Base-by-base conservation (phyloP, 2,888 invertebrate genomes). In the Melipona bicolor region DNA sequence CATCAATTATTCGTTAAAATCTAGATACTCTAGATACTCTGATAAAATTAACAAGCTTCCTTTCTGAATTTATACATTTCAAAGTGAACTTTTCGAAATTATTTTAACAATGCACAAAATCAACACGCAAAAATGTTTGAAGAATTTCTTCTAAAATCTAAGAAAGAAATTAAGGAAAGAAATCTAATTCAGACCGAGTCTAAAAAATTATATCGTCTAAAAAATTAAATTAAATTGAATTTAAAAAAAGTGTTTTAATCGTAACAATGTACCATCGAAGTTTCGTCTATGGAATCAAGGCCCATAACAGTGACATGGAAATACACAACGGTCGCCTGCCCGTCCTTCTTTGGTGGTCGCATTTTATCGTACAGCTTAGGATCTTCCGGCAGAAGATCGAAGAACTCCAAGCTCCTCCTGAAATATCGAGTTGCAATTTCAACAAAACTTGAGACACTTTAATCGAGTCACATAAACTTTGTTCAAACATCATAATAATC, bases 251-350 rank as follows among this genome's bases (percentile, higher is more conserved):
- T 4, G 52, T 27, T 27, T 61, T 17, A 61, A 4, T 64, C 4
- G 4, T n/a, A 62, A 9, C 3, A 32, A 50, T 49, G 19, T 95
- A 98, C 98, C 99, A 99, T 99, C 6, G 98, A 98, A 90, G 97
- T 98, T 95, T 99, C 99, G 93, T 98, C 98, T 87, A 99, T 98
- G 61, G 98, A 98, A 95, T 99, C 98, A 86, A 99, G 95, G 0
- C 98, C 98, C 98, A 98, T 98, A 61, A 98, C 98, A 0, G 98
- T 98, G 56, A 98, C 98, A 93, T 98, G 98, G 95, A 98, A 98
- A 94, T 97, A 97, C 52, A 98, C 98, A 13, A 96, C 97, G 2
- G 98, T 98, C 0, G 98, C 97, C 92, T 97, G 97, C 24, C 98
- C 98, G 92, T 98, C 97, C 94, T 97, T 97, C 94, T 98, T 98